These are phyloP conservation scores for Cerastoderma edule DNA, from an alignment of 2,888 invertebrate genomes.

Conservation along the genomic window DNA sequence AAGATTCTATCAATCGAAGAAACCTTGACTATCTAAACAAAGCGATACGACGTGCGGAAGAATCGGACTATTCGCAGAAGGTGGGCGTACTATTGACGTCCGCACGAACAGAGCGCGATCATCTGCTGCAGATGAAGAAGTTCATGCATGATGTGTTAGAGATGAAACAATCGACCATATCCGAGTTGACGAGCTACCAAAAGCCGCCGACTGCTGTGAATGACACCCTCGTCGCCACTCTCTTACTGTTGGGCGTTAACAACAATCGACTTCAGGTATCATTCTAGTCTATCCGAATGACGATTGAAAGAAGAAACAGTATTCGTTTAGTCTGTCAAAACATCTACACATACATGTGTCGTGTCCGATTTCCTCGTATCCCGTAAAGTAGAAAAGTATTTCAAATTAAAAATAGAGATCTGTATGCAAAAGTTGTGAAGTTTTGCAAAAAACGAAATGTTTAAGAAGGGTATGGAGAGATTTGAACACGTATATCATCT, in stretches of 20 bases:
- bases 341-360: too few relatives aligned
- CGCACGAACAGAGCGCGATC: constrained; percentile 39
- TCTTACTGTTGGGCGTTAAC: constrained; percentile 47
- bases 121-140: constrained; percentile 28
- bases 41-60: constrained; percentile 44
- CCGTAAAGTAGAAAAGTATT: too few relatives aligned
- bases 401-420: too few relatives aligned
- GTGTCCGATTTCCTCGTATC: too few relatives aligned
- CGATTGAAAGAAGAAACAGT: too few relatives aligned
- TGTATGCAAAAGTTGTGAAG: too few relatives aligned
- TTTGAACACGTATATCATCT: too few relatives aligned
- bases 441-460: too few relatives aligned
- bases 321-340: too few relatives aligned
- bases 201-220: constrained; percentile 39
- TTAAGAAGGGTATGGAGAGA: too few relatives aligned
- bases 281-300: neutral
- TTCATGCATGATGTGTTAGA: constrained; percentile 49
- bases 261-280: constrained; percentile 34
- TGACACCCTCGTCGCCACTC: constrained; percentile 48
- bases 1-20: constrained; percentile 51
- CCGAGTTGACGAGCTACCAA: constrained; percentile 44
- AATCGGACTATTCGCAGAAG: constrained; percentile 33
- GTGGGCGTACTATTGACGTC: constrained; percentile 22
- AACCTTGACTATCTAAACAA: constrained; percentile 41
- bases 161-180: constrained; percentile 51